Percentiles rank a stretch among this genome's conserved stretches.
These are phyloP conservation scores for Auanema freiburgensis DNA, from an alignment of 2,888 invertebrate species.

Conservation along the genomic window DNA sequence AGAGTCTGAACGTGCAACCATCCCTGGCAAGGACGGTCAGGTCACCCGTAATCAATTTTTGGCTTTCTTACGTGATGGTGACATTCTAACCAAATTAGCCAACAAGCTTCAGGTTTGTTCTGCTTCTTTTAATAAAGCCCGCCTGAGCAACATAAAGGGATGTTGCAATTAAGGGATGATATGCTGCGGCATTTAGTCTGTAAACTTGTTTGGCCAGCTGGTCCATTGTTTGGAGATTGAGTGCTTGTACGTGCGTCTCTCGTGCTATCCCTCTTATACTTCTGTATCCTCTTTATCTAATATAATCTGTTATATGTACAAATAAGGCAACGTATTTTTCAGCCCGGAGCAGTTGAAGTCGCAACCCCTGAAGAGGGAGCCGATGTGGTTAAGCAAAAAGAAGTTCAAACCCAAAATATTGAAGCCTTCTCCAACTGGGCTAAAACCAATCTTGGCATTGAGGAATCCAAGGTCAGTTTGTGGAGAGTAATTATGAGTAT, in stretches of 20 bases:
- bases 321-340: constrained; percentile 4
- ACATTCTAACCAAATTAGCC: constrained; percentile 54
- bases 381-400: constrained; percentile 55
- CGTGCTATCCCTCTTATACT: too few species aligned
- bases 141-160: too few species aligned
- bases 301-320: too few species aligned
- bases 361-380: constrained; percentile 44
- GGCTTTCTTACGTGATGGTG: constrained; percentile 54
- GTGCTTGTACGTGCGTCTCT: too few species aligned
- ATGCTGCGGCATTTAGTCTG: too few species aligned
- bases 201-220: too few species aligned
- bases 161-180: too few species aligned
- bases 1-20: constrained; percentile 44
- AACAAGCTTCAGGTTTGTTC: constrained; percentile 48
- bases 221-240: too few species aligned
- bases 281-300: too few species aligned
- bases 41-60: constrained; percentile 60
- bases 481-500: too few species aligned
- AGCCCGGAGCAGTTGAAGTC: constrained; percentile 21
- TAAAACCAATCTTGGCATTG: constrained; percentile 45
- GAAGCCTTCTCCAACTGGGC: constrained; percentile 57
- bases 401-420: constrained; percentile 56
- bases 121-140: constrained; percentile 2
- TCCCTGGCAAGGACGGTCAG: constrained; percentile 56
- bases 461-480: constrained; percentile 42